Evolutionary conservation across 1,140 invertebrate species (phyloP).

Genomic region (Diuraphis noxia): DNA sequence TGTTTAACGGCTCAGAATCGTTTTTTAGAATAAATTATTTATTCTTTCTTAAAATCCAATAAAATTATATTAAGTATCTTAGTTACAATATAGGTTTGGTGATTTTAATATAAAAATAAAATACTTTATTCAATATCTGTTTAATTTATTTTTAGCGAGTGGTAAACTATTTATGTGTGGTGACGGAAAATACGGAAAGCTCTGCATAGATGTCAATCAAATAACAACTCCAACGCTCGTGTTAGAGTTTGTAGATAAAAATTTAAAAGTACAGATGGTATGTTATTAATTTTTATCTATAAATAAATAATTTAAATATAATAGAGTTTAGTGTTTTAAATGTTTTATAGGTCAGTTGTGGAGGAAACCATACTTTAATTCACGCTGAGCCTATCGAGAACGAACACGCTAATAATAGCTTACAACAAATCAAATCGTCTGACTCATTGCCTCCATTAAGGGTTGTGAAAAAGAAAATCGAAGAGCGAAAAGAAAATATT

Average conservation of each 20-base stretch:
- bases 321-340: too few species aligned
- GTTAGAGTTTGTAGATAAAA: neutral
- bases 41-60: too few species aligned
- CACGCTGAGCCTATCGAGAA: neutral
- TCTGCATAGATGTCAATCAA: slow-evolving; percentile 21
- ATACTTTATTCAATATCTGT: too few species aligned
- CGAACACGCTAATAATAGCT: neutral
- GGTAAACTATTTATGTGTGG: slow-evolving; percentile 42
- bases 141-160: too few species aligned
- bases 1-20: too few species aligned
- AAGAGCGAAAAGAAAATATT: slow-evolving; percentile 4
- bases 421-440: neutral
- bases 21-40: too few species aligned
- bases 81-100: too few species aligned
- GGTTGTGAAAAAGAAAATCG: slow-evolving; percentile 11
- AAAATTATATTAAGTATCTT: too few species aligned
- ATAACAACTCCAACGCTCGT: slow-evolving; percentile 13
- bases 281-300: neutral
- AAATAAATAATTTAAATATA: neutral
- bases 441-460: neutral
- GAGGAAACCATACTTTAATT: slow-evolving; percentile 37
- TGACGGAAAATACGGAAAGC: slow-evolving; percentile 49
- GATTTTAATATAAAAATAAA: too few species aligned
- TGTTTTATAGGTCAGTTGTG: slow-evolving; percentile 31
- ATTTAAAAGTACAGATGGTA: slow-evolving; percentile 36